phyloP scores from a whole-genome alignment of 2,888 invertebrate species.

The Axea sp. region DNA sequence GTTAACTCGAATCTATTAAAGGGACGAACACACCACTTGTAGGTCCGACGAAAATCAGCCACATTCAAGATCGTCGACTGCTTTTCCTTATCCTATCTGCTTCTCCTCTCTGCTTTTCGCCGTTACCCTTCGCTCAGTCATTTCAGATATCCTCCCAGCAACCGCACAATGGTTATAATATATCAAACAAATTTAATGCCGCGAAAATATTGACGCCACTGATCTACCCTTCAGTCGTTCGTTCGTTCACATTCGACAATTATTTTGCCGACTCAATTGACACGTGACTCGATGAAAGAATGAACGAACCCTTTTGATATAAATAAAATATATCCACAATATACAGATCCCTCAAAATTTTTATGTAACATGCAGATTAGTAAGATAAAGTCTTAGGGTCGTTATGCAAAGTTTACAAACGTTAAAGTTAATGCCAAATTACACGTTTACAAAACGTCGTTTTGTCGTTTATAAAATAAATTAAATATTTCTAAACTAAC shows the following conservation, averaged over 20 bases:
- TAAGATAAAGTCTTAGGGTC: not conserved
- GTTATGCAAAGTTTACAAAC: too few species aligned
- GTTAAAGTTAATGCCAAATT: too few species aligned
- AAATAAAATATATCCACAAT: conserved; percentile 40
- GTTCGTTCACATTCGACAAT: conserved; percentile 65
- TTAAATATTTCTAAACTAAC: too few species aligned
- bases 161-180: conserved; percentile 74
- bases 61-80: conserved; percentile 32
- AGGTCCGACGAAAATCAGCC: conserved; percentile 64
- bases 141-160: conserved; percentile 68
- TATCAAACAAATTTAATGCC: conserved; percentile 73
- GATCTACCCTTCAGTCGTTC: conserved; percentile 65
- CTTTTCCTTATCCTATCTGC: conserved; percentile 47
- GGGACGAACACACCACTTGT: conserved; percentile 72
- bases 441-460: too few species aligned
- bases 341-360: conserved; percentile 35
- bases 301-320: conserved; percentile 23
- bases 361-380: conserved; percentile 19
- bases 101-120: conserved; percentile 28
- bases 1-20: conserved; percentile 70
- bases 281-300: conserved; percentile 56
- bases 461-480: too few species aligned
- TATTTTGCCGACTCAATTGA: conserved; percentile 63
- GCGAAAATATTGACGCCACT: conserved; percentile 70
- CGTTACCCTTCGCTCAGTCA: conserved; percentile 64